These are phyloP conservation scores for Manacus vitellinus DNA, from an alignment of 2,113 vertebrate genomes.

Conservation along the genomic window DNA sequence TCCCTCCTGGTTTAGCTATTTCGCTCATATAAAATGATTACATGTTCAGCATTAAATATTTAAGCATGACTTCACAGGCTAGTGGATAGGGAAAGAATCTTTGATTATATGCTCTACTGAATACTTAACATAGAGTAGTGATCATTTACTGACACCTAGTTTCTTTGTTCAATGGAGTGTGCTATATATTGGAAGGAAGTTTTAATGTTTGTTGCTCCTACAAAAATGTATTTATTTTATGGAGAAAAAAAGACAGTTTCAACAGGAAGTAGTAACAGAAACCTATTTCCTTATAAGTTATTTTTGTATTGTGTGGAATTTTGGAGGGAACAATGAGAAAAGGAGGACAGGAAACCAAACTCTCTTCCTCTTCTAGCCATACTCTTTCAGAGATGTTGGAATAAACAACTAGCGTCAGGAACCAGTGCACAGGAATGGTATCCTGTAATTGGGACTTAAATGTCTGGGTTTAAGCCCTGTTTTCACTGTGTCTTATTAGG, in stretches of 20 bases:
- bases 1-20: neutral
- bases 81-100: neutral
- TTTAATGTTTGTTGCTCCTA: neutral
- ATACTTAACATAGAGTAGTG: neutral
- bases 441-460: neutral
- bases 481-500: neutral
- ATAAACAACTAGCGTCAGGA: neutral
- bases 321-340: neutral
- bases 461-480: neutral
- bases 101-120: slow-evolving; percentile 18
- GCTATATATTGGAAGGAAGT: neutral
- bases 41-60: slow-evolving; percentile 22
- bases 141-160: neutral
- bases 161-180: neutral
- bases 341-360: neutral
- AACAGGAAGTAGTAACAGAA: neutral
- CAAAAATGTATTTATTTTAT: neutral
- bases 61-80: slow-evolving; percentile 9
- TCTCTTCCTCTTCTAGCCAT: neutral
- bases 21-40: slow-evolving; percentile 8
- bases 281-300: neutral
- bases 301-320: neutral
- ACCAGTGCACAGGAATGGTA: neutral
- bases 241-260: neutral
- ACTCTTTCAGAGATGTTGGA: neutral